phyloP scores from a whole-genome alignment of 1,140 invertebrate genomes.

The Nasonia longicornis region DNA sequence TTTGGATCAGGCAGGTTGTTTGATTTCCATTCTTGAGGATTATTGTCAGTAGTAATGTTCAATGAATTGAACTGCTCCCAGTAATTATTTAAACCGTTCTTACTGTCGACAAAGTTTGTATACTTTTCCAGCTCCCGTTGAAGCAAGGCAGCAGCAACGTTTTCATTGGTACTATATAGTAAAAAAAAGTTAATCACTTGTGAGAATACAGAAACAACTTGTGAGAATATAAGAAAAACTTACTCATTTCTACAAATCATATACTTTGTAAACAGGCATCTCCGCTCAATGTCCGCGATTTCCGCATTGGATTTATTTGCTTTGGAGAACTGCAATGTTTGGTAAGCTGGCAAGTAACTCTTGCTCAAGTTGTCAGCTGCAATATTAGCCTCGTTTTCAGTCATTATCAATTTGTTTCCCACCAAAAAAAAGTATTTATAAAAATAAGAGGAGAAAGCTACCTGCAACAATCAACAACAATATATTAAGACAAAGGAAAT shows the following conservation, averaged over 20 bases:
- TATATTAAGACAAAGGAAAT: neutral
- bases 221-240: slow-evolving; percentile 26
- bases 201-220: neutral
- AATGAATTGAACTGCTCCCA: slow-evolving; percentile 57
- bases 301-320: slow-evolving; percentile 47
- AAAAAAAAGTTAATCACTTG: slow-evolving; percentile 4
- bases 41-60: slow-evolving; percentile 48
- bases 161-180: slow-evolving; percentile 54
- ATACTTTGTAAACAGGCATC: slow-evolving; percentile 57
- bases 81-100: slow-evolving; percentile 56
- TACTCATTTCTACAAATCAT: slow-evolving; percentile 54
- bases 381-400: neutral
- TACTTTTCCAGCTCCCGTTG: slow-evolving; percentile 53
- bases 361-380: slow-evolving; percentile 47
- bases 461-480: neutral
- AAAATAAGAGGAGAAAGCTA: neutral
- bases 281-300: slow-evolving; percentile 54
- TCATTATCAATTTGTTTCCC: slow-evolving; percentile 34
- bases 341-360: slow-evolving; percentile 53
- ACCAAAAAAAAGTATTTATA: neutral
- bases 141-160: slow-evolving; percentile 50
- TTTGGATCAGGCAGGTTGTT: slow-evolving; percentile 49
- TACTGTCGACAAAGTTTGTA: slow-evolving; percentile 49
- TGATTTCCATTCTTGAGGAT: slow-evolving; percentile 56
- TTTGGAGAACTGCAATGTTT: slow-evolving; percentile 58